Base-by-base conservation (phyloP, 2,888 invertebrate species). In the Parnassius smintheus region DNA sequence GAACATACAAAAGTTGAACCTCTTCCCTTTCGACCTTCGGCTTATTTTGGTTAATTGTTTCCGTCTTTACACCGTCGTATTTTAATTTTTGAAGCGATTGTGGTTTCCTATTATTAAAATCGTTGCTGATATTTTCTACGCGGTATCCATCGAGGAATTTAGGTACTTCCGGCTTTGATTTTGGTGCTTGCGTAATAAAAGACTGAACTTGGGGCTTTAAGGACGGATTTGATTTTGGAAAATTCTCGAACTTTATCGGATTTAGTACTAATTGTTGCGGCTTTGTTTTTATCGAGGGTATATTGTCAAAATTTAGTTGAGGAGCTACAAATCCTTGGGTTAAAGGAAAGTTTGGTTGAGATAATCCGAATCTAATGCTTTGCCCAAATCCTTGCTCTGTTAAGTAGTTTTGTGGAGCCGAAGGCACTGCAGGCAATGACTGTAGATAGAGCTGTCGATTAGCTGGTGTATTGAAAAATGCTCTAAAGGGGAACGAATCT, bases 1-100 rank as follows among this genome's bases (percentile, higher is more conserved):
- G 97, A 0, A 97, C 96, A 75, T 97, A 97, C 0, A 97, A 88
- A 48, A 97, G 82, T 76, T 97, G 96, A 0, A 96, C 95, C 83
- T 95, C 94, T 81, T 95, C 94, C 71, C 91, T 86, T 78, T 93
- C 92, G 1, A 80, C 69, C 73, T 86, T 88, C 11, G 80, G 75
- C 64, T 78, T 82, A 9, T 70, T 72, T 57, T 77, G 73, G 3
- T 78, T 65, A 22, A 78, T 64, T 18, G 72, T 64, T 62, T 86
- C 83, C 9, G 72, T 64, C 68, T 82, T 82, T 0, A 74, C 68
- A 66, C 82, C 85, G 2, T 88, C 88, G 54, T 75, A 78, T 68
- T 87, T 91, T 0, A 90, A 77, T 69, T 91, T 91, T 63, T 90
- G 89, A 55, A 85, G 65, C 0, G 89, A 83, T 57, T 86, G 86